Evolutionary conservation across 2,113 vertebrate species (phyloP).

Genomic region (Calonectris borealis): DNA sequence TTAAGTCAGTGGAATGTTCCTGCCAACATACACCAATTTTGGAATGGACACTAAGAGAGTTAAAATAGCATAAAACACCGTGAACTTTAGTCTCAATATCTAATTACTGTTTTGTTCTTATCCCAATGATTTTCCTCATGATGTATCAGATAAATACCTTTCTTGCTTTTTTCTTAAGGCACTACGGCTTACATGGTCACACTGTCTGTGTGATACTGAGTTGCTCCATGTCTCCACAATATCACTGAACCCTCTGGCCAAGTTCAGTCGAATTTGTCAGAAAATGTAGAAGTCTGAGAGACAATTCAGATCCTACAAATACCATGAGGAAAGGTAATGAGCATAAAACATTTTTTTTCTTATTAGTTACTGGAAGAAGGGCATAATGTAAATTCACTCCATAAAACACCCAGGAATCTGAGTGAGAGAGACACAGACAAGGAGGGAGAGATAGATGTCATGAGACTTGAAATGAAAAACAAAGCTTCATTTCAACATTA

Average conservation of each 20-base stretch:
- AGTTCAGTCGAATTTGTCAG: background rate
- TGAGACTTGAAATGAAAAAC: background rate
- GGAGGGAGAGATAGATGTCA: background rate
- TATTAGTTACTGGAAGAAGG: background rate
- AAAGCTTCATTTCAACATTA: background rate
- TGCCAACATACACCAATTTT: background rate
- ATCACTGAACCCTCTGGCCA: background rate
- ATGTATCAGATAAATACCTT: background rate
- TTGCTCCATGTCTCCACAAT: background rate
- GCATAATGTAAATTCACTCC: fast-evolving
- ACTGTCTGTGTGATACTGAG: background rate
- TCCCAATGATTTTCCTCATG: background rate
- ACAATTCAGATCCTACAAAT: background rate
- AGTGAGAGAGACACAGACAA: background rate
- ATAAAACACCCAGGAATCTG: background rate
- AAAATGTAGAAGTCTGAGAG: background rate
- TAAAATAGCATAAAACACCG: background rate
- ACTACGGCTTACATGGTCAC: background rate
- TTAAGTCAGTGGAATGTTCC: background rate
- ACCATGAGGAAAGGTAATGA: background rate
- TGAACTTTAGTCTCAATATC: background rate
- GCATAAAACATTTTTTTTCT: background rate
- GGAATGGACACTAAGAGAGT: background rate
- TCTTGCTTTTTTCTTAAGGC: background rate
- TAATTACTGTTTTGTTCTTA: background rate